Base-by-base conservation (phyloP, 2,113 vertebrate species). In the Mus spicilegus region DNA sequence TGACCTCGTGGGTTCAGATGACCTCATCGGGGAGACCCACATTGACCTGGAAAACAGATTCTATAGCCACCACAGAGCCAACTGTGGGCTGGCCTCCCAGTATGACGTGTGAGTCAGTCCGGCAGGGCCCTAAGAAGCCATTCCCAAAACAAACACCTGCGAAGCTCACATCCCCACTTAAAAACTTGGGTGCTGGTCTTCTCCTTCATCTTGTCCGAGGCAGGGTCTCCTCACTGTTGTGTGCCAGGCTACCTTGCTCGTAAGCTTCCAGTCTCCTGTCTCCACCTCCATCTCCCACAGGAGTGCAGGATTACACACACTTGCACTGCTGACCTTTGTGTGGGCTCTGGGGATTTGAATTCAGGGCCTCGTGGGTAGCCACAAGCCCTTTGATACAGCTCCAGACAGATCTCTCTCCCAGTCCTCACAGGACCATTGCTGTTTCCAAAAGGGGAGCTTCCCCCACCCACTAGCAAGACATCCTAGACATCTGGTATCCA, bases 31-130 rank as follows among this genome's bases (percentile, higher is more conserved):
- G 0, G 99, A 99, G 97, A 99, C 99, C 0, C 99, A 98, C 75
- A 95, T 99, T 72, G 99, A 99, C 96, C 65, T 99, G 98, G 99
- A 99, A 98, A 99, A 99, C 97, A 98, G 99, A 16, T 99, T 99
- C 98, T 99, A 99, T 94, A 99, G 99, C 98, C 99, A 98, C 36
- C 99, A 99, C 97, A 98, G 99, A 69, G 99, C 99, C 1, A 98
- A 98, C 80, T 99, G 99, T 72, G 99, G 99, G 13, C 90, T 99
- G 85, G 98, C 99, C 42, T 98, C 98, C 0, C 99, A 99, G 94
- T 99, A 99, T 0, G 98, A 99, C 56, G 76, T 22, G 99, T 99
- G 96, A 97, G 99, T 54, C 54, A 97, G 99, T 54, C 54, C n/a
- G 0, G 0, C 7, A 65, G 16, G 26, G 51, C 1, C 39, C 3